Percentiles rank a stretch among this genome's conserved stretches.
Conservation (phyloP, 2,797 vertebrate genomes). For the Molossus molossus region DNA sequence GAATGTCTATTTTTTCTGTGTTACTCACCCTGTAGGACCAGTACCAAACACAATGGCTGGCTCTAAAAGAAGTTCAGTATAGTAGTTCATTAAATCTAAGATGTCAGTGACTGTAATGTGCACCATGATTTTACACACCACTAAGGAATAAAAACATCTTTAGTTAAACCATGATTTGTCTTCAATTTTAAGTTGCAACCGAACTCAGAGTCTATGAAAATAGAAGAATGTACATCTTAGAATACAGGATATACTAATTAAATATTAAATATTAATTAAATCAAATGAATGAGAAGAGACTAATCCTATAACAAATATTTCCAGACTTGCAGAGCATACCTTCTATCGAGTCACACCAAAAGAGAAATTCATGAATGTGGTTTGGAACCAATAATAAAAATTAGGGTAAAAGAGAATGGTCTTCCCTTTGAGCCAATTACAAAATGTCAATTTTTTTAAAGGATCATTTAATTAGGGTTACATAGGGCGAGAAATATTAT, state of each 20-base stretch:
- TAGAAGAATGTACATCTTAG: neutral
- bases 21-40: neutral
- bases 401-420: neutral
- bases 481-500: neutral
- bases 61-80: constrained; percentile 11
- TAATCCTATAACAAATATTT: neutral
- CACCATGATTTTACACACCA: neutral
- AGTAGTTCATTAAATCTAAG: constrained; percentile 35
- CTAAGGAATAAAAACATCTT: neutral
- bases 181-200: constrained; percentile 38
- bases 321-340: neutral
- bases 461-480: constrained; percentile 28
- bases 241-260: neutral
- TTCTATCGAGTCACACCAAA: neutral
- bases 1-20: no score
- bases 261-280: constrained; percentile 14
- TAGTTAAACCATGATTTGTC: constrained; percentile 48
- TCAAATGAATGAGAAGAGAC: neutral
- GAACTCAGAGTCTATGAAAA: constrained; percentile 42
- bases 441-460: constrained; percentile 1
- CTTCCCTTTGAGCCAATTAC: constrained; percentile 12
- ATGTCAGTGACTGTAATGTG: neutral
- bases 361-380: neutral
- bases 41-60: neutral
- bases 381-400: constrained; percentile 27